Base-by-base conservation (phyloP, 1,140 invertebrate species). In the Caenorhabditis tropicalis region DNA sequence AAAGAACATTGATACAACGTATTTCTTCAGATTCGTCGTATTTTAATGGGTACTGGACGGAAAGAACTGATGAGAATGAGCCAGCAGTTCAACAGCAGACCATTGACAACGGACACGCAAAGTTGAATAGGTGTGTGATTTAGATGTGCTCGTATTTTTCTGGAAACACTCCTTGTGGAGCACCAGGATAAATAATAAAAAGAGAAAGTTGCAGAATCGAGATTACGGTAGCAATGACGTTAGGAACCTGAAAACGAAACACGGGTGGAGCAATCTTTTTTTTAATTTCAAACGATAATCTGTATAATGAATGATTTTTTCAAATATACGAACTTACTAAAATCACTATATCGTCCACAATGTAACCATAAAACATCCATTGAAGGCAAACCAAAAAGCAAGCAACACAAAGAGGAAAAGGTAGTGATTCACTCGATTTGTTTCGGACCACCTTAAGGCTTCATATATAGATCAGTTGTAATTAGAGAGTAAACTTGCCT, bases 321-420 rank as follows among this genome's bases (percentile, higher is more conserved):
- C n/a, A n/a, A 51, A 48, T 1, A 16, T 19, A 16, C 21, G 7
- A 48, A 51, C 46, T 33, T 85, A 90, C 89, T 81, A 90, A 87
- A 43, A 91, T 91, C 81, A 91, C 91, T 51, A 90, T 86, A 85
- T 91, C 90, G 53, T 91, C 90, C 16, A 90, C 83, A 15, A 91
- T 79, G 51, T 89, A 51, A 21, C 90, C 90, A 79, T 91, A 91
- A 7, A 89, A 29, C 9, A 91, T 58, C 90, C 90, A 91, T 83
- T 91, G 90, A 15, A 87, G 9, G 27, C 87, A 89, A 31, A 91
- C 90, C 10, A 85, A 51, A 83, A 91, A 86, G 74, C 88, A 90
- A 4, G 83, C 90, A 9, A 86, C 53, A 82, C 90, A 91, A n/a
- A 91, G 79, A 43, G 88, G 82, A 24, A 91, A 88, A 10, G 90